Conservation (phyloP, 2,113 vertebrate genomes). For the Lycocorax pyrrhopterus region DNA sequence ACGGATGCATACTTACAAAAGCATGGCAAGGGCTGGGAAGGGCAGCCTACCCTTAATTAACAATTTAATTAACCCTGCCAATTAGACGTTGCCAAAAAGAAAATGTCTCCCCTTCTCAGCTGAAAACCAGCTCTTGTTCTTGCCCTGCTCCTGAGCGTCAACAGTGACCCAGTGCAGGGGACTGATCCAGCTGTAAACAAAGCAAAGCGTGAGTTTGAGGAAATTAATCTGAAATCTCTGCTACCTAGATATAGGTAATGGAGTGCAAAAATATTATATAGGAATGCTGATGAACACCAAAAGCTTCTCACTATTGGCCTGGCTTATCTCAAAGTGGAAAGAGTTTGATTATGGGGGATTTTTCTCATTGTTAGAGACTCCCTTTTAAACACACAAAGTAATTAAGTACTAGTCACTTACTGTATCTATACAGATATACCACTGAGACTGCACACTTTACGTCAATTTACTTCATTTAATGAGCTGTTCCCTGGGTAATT, state of each 20-base stretch:
- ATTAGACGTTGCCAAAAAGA: neutral
- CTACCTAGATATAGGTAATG: neutral
- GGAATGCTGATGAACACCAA: neutral
- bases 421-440: neutral
- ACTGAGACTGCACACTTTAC: neutral
- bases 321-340: neutral
- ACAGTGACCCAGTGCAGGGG: accelerated
- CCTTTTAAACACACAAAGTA: neutral
- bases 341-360: accelerated
- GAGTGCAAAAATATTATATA: neutral
- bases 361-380: neutral
- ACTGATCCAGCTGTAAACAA: neutral
- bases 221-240: neutral
- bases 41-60: neutral
- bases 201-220: neutral
- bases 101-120: accelerated
- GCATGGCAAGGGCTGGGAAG: neutral
- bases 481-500: neutral
- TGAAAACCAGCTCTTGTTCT: neutral
- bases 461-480: neutral
- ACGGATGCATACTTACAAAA: neutral
- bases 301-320: accelerated
- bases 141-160: neutral
- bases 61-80: neutral
- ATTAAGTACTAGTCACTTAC: neutral